Evolutionary conservation across 2,797 vertebrate species (phyloP), one percentile per base, ranked within the genome.

Genomic region (Trematomus bernacchii): DNA sequence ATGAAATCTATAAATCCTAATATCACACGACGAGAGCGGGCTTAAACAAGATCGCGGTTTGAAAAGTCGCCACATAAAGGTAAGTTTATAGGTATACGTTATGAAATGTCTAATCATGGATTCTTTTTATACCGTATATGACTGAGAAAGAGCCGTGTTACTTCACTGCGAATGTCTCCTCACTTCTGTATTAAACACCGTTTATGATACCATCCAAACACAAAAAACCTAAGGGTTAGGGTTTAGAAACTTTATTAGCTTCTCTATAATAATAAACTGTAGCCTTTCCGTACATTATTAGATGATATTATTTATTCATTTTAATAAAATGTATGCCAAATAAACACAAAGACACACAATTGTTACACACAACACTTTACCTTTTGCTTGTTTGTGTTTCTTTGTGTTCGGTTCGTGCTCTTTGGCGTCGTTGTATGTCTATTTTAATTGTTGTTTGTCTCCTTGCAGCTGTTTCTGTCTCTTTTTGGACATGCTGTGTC

Each of bases 21-120:
- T 40, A n/a, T 16, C 66, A 1, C 3, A 10, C 40, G 57, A n/a
- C 21, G 12, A 47, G 53, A 19, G 14, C 21, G 15, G 6, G 8
- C 7, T 15, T 3, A 8, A 37, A 11, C 19, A 4, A 16, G 16
- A 53, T 2, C 48, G 10, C 47, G 21, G 55, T 18, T 15, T 21
- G 69, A 33, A 40, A 71, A 80, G 47, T 73, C 58, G 63, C 15
- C 1, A 12, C 10, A 13, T 0, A 1, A 10, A 46, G 88, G 88
- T 89, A 18, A 89, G 85, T 85, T 66, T 0, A n/a, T 3, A 37
- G 33, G 33, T 37, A 33, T 37, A 37, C 33, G 1, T 37, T 37
- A 6, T 2, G 33, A 6, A 37, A 37, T 37, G 33, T 37, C 33
- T 37, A 37, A 37, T 7, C 6, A 9, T 9, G 33, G 37, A 27